Conservation (phyloP, 2,888 invertebrate species). For the Tortrix viridana region DNA sequence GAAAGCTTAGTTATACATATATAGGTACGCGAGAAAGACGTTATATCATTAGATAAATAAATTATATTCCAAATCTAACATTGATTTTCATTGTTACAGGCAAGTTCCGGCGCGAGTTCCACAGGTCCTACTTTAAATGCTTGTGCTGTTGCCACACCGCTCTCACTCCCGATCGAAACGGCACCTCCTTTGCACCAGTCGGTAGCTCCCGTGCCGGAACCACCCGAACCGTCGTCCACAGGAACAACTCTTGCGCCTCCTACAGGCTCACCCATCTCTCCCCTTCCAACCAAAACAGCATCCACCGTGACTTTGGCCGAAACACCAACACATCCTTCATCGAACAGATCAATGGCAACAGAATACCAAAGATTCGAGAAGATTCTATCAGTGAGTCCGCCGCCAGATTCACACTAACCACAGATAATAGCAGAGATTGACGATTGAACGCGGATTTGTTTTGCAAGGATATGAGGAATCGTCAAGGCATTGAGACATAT, state of each 20-base stretch:
- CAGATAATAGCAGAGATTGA: constrained; percentile 75
- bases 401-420: constrained; percentile 70
- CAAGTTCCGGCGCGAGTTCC: constrained; percentile 89
- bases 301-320: constrained; percentile 69
- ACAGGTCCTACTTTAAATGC: constrained; percentile 87
- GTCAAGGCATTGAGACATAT: constrained; percentile 61
- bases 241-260: constrained; percentile 79
- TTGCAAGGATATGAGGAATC: constrained; percentile 53
- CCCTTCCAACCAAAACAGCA: constrained; percentile 75
- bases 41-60: no score
- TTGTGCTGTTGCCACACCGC: constrained; percentile 72
- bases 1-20: no score
- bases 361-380: constrained; percentile 66
- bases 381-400: constrained; percentile 75
- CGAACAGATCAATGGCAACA: constrained; percentile 73
- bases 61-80: not conserved
- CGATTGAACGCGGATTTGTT: constrained; percentile 59
- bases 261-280: constrained; percentile 77
- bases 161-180: constrained; percentile 65
- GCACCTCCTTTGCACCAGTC: constrained; percentile 73
- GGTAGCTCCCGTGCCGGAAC: constrained; percentile 76
- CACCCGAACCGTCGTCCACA: constrained; percentile 70
- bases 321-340: constrained; percentile 79
- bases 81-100: constrained; percentile 80
- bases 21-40: no score